Base-by-base conservation (phyloP, 1,140 invertebrate genomes). In the Panulirus ornatus region DNA sequence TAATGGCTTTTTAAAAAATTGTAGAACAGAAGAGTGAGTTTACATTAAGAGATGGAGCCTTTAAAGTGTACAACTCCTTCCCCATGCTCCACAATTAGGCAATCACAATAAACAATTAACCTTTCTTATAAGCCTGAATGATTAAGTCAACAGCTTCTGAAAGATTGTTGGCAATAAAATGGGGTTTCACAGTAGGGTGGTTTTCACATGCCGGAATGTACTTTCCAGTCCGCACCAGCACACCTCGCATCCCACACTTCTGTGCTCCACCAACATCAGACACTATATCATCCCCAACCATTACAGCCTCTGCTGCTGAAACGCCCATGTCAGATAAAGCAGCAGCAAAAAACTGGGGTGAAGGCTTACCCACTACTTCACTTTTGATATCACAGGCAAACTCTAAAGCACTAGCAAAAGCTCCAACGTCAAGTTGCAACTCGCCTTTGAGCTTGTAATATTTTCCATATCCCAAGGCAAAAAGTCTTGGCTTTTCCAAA, bases 161-260 rank as follows among this genome's bases (percentile, higher is more conserved):
- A 38, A 96, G 93, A 93, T 96, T 95, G 90, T 95, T 94, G 6
- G 95, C 95, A 91, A 95, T 94, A 11, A 93, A 94, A 93, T 95
- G 94, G 42, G 95, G 95, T 87, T 93, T 95, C 0, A 96, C 94
- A n/a, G 91, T 91, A 0, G 94, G 93, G 90, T 95, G 95, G 63
- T 93, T 93, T 91, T 95, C 94, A 93, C 95, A 95, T 19, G 81
- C 79, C n/a, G 93, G 92, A 91, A 94, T 94, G 92, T 93, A 96
- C 93, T 96, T 96, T 70, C 95, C 95, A n/a, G 95, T 96, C 66
- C 94, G 92, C 11, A 96, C 95, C 90, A 95, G 93, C 51, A 96
- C 93, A 8, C 95, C 95, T 63, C 92, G 91, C 82, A 96, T 75
- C 9, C 95, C 95, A 93, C 93, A 92, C 19, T 93, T 92, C 92